Percentiles rank a stretch among this genome's conserved stretches.
These are phyloP conservation scores for Homalodisca vitripennis DNA, from an alignment of 1,140 invertebrate species.

Conservation along the genomic window DNA sequence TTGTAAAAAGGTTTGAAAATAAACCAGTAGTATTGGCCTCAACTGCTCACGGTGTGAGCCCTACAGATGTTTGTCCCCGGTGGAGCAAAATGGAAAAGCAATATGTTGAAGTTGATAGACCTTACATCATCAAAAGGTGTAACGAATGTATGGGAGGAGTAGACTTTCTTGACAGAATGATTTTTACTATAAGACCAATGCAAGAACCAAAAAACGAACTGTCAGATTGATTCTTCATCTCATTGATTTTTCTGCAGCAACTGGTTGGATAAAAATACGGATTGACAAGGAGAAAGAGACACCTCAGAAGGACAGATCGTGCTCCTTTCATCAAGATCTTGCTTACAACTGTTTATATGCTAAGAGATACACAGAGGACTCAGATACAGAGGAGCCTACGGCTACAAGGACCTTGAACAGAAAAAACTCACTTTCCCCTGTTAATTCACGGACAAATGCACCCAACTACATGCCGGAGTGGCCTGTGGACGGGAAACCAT, in stretches of 20 bases:
- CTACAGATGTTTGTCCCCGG: not conserved
- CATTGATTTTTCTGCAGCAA: not conserved
- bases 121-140: not conserved
- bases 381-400: not conserved
- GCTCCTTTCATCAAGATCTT: not conserved
- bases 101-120: not conserved
- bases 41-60: not conserved
- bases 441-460: not conserved
- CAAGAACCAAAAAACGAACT: not conserved
- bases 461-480: not conserved
- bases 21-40: not conserved
- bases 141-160: not conserved
- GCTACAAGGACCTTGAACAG: not conserved
- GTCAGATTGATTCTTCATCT: not conserved
- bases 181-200: not conserved
- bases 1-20: not conserved
- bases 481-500: not conserved
- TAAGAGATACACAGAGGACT: not conserved
- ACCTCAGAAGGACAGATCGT: not conserved
- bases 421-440: not conserved
- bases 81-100: not conserved
- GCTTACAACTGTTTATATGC: not conserved
- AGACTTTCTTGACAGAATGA: not conserved
- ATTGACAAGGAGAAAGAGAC: not conserved
- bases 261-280: not conserved